A percentile compares a stretch with the other conserved stretches of the same genome.
phyloP scores from a whole-genome alignment of 1,140 invertebrate species.

The Metaphire vulgaris region DNA sequence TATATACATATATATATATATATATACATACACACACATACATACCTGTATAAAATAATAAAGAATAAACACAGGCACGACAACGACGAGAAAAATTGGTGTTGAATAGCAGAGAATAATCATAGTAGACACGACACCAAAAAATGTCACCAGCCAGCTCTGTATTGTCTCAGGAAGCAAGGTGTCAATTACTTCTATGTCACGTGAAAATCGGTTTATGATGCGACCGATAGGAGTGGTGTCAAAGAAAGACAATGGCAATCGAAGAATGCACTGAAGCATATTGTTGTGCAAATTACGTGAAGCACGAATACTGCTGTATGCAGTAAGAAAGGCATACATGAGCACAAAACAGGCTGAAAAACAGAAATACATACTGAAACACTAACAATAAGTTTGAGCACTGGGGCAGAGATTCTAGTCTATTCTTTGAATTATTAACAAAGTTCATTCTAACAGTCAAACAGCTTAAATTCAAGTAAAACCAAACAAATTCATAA shows the following conservation, averaged over 20 bases:
- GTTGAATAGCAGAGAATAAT: constrained; percentile 24
- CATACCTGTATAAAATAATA: constrained; percentile 31
- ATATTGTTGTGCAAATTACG: constrained; percentile 33
- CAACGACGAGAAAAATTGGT: constrained; percentile 18
- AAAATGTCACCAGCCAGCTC: constrained; percentile 14
- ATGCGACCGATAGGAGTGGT: constrained; percentile 54
- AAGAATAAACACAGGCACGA: constrained; percentile 19
- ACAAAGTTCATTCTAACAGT: no score
- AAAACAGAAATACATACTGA: neutral
- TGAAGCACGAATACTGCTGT: constrained; percentile 46
- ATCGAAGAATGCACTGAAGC: constrained; percentile 56
- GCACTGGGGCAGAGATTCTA: no score
- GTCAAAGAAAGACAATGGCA: constrained; percentile 67
- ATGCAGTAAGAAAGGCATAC: constrained; percentile 40
- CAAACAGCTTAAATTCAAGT: no score
- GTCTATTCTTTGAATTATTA: no score
- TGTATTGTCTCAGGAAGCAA: constrained; percentile 43
- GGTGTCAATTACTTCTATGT: constrained; percentile 54
- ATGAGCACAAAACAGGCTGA: constrained; percentile 41
- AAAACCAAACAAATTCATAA: no score
- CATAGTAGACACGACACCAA: constrained; percentile 8
- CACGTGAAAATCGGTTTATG: constrained; percentile 63
- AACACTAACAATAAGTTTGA: no score
- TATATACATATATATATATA: no score
- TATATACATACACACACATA: no score